Conservation (phyloP, 2,888 invertebrate genomes). For the Zygothrica quintamaculata region DNA sequence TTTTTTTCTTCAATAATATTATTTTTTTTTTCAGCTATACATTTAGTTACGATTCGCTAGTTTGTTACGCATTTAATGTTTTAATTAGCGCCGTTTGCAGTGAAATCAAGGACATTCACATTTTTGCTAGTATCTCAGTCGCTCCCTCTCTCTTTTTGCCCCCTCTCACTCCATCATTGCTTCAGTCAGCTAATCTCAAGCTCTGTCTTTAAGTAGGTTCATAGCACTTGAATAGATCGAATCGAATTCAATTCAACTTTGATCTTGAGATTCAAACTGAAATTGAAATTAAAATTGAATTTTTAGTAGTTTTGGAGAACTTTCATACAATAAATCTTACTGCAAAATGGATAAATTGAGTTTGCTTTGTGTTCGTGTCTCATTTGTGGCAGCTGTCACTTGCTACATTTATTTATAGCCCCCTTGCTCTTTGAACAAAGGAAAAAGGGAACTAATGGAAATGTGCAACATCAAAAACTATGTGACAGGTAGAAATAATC, state of each 20-base stretch:
- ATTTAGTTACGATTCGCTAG: slow-evolving; percentile 32
- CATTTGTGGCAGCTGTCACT: slow-evolving; percentile 60
- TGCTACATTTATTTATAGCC: slow-evolving; percentile 33
- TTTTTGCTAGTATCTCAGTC: slow-evolving; percentile 6
- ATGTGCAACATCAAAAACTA: too few species aligned
- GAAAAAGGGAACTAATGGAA: too few species aligned
- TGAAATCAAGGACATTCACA: slow-evolving; percentile 58
- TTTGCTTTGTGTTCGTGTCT: slow-evolving; percentile 28
- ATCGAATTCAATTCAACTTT: slow-evolving; percentile 9
- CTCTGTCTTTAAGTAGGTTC: slow-evolving; percentile 26
- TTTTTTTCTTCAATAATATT: not conserved
- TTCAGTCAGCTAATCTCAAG: too few species aligned
- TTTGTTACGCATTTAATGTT: slow-evolving; percentile 69
- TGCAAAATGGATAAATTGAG: slow-evolving; percentile 54
- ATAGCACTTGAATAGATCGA: slow-evolving; percentile 38
- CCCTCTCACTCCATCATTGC: slow-evolving; percentile 12
- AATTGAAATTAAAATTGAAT: slow-evolving; percentile 22
- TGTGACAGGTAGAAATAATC: too few species aligned
- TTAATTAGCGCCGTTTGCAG: slow-evolving; percentile 68
- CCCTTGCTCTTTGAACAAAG: too few species aligned
- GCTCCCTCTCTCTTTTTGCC: not conserved
- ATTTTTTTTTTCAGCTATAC: not conserved
- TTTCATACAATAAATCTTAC: slow-evolving; percentile 30
- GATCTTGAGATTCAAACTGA: slow-evolving; percentile 7
- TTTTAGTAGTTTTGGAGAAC: slow-evolving; percentile 11